These are phyloP conservation scores for Belgica antarctica DNA, from an alignment of 2,888 invertebrate genomes.

Conservation along the genomic window DNA sequence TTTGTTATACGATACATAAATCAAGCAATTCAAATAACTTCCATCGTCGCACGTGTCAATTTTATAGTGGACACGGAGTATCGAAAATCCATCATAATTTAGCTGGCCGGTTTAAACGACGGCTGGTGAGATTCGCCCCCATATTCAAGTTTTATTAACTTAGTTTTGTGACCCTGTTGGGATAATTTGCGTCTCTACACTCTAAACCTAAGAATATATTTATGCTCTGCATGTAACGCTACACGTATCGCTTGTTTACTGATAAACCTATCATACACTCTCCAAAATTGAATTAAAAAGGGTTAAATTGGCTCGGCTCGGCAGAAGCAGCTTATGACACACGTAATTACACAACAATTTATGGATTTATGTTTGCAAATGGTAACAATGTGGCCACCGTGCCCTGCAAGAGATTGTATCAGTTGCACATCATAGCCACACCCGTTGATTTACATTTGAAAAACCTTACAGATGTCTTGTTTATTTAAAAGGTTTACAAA, in stretches of 20 bases:
- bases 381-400: constrained; percentile 25
- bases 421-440: constrained; percentile 37
- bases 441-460: constrained; percentile 37
- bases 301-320: constrained; percentile 13
- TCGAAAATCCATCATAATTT: constrained; percentile 36
- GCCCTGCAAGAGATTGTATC: constrained; percentile 39
- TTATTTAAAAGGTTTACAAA: too few relatives aligned
- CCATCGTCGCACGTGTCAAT: constrained; percentile 22
- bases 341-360: constrained; percentile 32
- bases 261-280: constrained; percentile 20
- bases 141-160: constrained; percentile 8
- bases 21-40: constrained; percentile 12
- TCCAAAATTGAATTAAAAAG: constrained; percentile 30
- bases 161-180: constrained; percentile 5
- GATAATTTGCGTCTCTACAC: constrained; percentile 20
- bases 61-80: constrained; percentile 39
- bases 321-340: neutral
- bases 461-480: too few relatives aligned
- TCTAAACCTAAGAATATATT: neutral
- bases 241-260: constrained; percentile 10
- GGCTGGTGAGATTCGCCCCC: neutral
- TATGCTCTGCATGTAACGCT: neutral
- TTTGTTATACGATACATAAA: neutral
- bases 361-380: neutral
- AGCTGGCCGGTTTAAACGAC: neutral